Conservation (phyloP, 2,797 vertebrate species). For the Chaunax sp. region DNA sequence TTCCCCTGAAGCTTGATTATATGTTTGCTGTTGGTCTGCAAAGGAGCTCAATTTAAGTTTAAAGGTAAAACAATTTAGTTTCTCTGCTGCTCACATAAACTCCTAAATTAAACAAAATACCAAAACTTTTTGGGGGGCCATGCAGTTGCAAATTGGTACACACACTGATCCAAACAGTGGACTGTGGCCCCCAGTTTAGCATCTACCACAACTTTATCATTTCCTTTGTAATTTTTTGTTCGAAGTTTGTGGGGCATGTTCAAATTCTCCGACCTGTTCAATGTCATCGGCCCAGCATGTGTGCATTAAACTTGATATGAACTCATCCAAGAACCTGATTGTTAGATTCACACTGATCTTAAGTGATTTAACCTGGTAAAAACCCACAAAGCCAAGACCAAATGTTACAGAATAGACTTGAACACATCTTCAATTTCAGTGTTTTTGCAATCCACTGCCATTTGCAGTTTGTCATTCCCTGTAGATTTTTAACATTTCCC, state of each 20-base stretch:
- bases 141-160: too few relatives aligned
- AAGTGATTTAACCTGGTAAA: slow-evolving; percentile 12
- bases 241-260: neutral
- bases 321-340: neutral
- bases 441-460: slow-evolving; percentile 9
- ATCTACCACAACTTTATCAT: too few relatives aligned
- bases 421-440: slow-evolving; percentile 27
- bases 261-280: neutral
- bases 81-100: neutral
- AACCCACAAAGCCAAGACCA: neutral
- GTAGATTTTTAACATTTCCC: slow-evolving; percentile 61
- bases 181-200: too few relatives aligned
- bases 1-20: slow-evolving; percentile 9
- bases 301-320: neutral
- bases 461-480: slow-evolving; percentile 59
- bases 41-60: neutral
- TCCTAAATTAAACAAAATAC: slow-evolving; percentile 2
- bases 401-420: slow-evolving; percentile 9
- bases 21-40: neutral
- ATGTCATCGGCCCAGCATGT: neutral
- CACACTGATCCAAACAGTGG: too few relatives aligned
- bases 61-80: neutral
- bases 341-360: neutral
- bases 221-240: neutral
- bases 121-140: neutral